Conservation (phyloP, 2,888 invertebrate species). For the Zaprionus obscuricornis region DNA sequence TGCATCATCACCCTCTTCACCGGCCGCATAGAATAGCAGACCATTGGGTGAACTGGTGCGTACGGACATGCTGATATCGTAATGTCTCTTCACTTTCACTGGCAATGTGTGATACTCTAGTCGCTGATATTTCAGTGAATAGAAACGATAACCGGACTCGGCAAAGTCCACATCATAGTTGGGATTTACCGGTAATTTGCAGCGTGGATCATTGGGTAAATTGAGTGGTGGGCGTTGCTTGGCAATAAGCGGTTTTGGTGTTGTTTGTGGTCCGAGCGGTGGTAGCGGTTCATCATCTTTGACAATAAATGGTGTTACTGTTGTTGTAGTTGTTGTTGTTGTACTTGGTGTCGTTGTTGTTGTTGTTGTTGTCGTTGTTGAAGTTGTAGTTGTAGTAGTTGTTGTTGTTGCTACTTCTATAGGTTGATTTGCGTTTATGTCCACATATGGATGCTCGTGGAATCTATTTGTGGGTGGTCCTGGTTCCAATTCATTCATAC, state of each 20-base stretch:
- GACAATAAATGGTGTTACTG: conserved; percentile 25
- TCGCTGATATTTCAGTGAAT: conserved; percentile 86
- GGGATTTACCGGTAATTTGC: conserved; percentile 81
- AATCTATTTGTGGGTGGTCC: conserved; percentile 2
- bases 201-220: conserved; percentile 79
- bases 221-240: conserved; percentile 51
- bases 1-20: conserved; percentile 87
- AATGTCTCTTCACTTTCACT: conserved; percentile 86
- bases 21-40: conserved; percentile 91
- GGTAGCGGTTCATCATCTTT: conserved; percentile 30
- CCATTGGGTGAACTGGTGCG: conserved; percentile 89
- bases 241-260: conserved; percentile 29
- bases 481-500: conserved; percentile 60
- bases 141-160: conserved; percentile 81
- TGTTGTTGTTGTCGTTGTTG: conserved; percentile 59
- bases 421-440: conserved; percentile 69
- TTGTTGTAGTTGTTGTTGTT: conserved; percentile 53
- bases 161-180: conserved; percentile 80
- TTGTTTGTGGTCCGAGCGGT: conserved; percentile 42
- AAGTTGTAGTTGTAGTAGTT: conserved; percentile 64
- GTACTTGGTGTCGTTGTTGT: conserved; percentile 73
- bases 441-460: conserved; percentile 1
- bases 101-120: conserved; percentile 88
- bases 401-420: conserved; percentile 46
- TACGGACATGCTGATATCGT: conserved; percentile 91